Evolutionary conservation across 2,888 invertebrate genomes (phyloP).

Genomic region (Tetropium fuscum): DNA sequence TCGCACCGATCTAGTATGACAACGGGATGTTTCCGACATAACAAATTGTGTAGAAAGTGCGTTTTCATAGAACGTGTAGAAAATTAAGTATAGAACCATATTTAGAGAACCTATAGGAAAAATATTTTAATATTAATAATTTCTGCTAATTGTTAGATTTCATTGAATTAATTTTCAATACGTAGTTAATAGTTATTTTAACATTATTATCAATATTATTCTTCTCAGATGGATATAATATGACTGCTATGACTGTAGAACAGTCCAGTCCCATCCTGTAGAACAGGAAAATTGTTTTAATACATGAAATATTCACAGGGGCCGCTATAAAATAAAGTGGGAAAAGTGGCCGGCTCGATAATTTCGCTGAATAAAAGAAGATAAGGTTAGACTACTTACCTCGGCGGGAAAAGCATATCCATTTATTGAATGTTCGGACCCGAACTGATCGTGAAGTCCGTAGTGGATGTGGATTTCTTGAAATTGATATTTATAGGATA

Average conservation of each 20-base stretch:
- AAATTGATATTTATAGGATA: constrained; percentile 95
- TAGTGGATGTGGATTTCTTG: constrained; percentile 96
- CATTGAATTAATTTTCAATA: no score
- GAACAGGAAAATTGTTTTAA: constrained; percentile 26
- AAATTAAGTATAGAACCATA: no score
- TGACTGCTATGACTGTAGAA: no score
- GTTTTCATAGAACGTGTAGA: no score
- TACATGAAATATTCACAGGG: constrained; percentile 29
- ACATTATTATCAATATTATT: not conserved
- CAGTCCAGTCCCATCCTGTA: not conserved
- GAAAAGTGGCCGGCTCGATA: constrained; percentile 33
- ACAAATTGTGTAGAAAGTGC: no score
- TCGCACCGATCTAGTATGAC: no score
- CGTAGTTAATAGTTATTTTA: not conserved
- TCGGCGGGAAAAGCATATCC: constrained; percentile 98
- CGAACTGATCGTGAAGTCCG: constrained; percentile 90
- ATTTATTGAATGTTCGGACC: constrained; percentile 97
- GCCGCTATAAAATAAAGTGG: constrained; percentile 34
- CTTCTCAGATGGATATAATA: no score
- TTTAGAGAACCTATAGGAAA: no score
- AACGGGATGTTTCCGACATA: no score
- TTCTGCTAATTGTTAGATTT: no score
- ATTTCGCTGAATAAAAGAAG: constrained; percentile 37
- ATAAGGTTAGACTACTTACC: constrained; percentile 71
- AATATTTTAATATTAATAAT: no score